Conservation (phyloP, 2,113 vertebrate species). For the Oncorhynchus clarkii region DNA sequence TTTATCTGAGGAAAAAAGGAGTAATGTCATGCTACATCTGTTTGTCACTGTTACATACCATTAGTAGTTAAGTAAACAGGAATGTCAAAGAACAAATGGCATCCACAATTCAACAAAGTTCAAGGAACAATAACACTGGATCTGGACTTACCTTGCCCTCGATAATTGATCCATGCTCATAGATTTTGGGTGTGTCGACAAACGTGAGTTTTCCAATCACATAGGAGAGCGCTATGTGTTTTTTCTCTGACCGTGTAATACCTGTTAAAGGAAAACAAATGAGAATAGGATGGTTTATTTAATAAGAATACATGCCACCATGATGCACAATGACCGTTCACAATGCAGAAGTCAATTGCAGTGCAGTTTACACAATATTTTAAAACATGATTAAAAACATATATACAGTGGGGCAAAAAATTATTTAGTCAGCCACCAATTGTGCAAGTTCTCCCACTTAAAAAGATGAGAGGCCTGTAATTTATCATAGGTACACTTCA, state of each 20-base stretch:
- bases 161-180: conserved; percentile 39
- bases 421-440: too few species aligned
- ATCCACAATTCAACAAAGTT: neutral
- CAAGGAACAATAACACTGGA: neutral
- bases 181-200: conserved; percentile 55
- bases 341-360: too few species aligned
- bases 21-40: neutral
- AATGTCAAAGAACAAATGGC: too few species aligned
- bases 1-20: neutral
- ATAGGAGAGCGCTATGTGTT: conserved; percentile 18
- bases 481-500: too few species aligned
- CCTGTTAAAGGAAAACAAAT: conserved; percentile 27
- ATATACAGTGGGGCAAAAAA: too few species aligned
- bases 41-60: neutral
- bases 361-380: too few species aligned
- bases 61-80: too few species aligned
- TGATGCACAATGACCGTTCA: too few species aligned
- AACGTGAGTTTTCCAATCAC: conserved; percentile 61
- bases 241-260: neutral
- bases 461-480: too few species aligned
- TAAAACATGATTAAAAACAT: too few species aligned
- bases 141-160: conserved; percentile 58
- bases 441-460: too few species aligned
- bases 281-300: neutral
- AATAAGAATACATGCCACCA: too few species aligned